Conservation (phyloP, 1,140 invertebrate species). For the Brachystomella parvula region DNA sequence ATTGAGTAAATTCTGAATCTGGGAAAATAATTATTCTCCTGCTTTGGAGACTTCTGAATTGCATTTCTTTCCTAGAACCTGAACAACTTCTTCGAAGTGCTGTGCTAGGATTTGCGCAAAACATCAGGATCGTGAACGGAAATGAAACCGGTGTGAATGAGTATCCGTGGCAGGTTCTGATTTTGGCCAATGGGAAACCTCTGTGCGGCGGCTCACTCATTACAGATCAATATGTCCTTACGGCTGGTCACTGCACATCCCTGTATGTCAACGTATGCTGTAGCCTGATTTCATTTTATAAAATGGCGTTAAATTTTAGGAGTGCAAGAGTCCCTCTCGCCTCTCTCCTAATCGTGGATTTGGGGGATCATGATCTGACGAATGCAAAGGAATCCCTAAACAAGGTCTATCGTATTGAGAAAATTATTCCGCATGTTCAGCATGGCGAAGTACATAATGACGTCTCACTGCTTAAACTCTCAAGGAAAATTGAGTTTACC, state of each 20-base stretch:
- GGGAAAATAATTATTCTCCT: neutral
- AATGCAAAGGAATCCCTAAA: conserved; percentile 19
- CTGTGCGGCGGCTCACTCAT: conserved; percentile 31
- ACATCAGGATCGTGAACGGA: conserved; percentile 25
- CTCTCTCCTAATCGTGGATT: conserved; percentile 23
- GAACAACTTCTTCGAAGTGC: conserved; percentile 9
- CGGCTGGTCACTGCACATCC: conserved; percentile 30
- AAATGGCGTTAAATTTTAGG: conserved; percentile 6
- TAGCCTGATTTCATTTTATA: neutral
- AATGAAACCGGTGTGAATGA: conserved; percentile 35
- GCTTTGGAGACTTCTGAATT: neutral
- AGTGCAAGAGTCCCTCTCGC: conserved; percentile 17
- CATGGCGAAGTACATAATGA: conserved; percentile 19
- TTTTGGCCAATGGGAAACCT: conserved; percentile 23
- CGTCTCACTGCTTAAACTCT: conserved; percentile 28
- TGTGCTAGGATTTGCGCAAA: neutral
- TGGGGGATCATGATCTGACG: conserved; percentile 34
- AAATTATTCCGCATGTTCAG: conserved; percentile 27
- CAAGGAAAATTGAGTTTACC: conserved; percentile 13
- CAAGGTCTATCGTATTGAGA: conserved; percentile 16
- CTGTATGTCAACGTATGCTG: conserved; percentile 19
- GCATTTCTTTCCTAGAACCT: neutral
- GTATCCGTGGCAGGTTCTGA: conserved; percentile 34
- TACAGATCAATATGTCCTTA: conserved; percentile 26
- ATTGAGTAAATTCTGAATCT: no score